Evolutionary conservation across 2,113 vertebrate species (phyloP), one percentile per base, ranked within the genome.

Genomic region (Danio rerio): DNA sequence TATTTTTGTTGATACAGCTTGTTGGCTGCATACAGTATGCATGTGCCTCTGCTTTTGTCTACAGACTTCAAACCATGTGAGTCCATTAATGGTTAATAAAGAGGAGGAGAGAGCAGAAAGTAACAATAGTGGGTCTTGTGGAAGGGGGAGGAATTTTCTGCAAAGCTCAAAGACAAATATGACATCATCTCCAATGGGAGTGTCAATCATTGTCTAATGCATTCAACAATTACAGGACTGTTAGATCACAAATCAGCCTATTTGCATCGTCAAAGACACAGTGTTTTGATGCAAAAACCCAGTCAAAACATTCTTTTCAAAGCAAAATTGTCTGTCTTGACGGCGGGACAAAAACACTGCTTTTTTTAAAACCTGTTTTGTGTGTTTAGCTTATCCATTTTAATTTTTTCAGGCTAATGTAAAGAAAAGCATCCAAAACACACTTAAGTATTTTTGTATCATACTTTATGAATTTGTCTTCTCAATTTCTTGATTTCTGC

Each of bases 121-220:
- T 56, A 56, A 75, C 40, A 43, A 20, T 53, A 65, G 58, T 55
- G 45, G 9, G 55, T 56, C 31, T 80, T 49, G 59, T 15, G 72
- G 61, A 45, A 82, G 49, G 63, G 71, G 31, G 71, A 70, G 52
- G 20, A 20, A 49, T 20, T 62, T 53, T 72, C 42, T 73, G 69
- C 43, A 66, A 65, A 87, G 9, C 81, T 71, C 58, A 80, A 31
- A 58, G 53, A 63, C 76, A 79, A 40, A 58, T 66, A 80, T 86
- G 82, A 84, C 85, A 79, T 82, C 80, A 84, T 80, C 69, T 31
- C 65, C n/a, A 56, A 52, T 58, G 75, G 68, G 75, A 79, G 52
- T 79, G 77, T 75, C 63, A 74, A 77, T 76, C 78, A 61, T 66
- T 68, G 9, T 58, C 50, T 69, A 68, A 78, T 77, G 13, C 58